Evolutionary conservation across 2,797 vertebrate species (phyloP).

Genomic region (Diglossa cyanea): DNA sequence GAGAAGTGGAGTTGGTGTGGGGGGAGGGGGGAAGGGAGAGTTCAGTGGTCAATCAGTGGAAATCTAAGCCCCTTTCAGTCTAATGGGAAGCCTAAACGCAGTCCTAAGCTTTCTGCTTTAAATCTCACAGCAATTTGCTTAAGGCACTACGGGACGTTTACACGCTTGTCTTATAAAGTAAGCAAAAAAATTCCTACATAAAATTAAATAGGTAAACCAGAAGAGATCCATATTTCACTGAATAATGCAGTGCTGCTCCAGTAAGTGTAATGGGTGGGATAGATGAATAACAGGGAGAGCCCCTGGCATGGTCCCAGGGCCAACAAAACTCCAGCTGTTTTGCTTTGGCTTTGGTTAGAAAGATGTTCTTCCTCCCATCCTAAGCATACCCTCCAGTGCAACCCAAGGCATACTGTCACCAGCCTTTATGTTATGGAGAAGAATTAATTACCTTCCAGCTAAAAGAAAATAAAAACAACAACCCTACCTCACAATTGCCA

Average conservation of each 20-base stretch:
- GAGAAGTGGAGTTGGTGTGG: constrained; percentile 31
- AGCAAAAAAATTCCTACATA: neutral
- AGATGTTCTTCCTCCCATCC: neutral
- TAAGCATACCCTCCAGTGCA: neutral
- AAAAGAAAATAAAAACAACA: neutral
- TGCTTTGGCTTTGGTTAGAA: neutral
- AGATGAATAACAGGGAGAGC: neutral
- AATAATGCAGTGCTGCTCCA: neutral
- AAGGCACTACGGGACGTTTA: neutral
- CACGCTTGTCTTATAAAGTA: neutral
- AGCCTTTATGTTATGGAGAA: neutral
- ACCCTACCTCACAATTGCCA: neutral
- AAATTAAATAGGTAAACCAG: neutral
- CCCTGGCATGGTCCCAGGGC: neutral
- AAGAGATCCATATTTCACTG: neutral
- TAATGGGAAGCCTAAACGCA: constrained; percentile 47
- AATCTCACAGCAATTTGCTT: neutral
- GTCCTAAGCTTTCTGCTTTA: constrained; percentile 1
- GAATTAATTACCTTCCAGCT: neutral
- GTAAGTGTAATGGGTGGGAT: fast-evolving
- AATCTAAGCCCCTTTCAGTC: constrained; percentile 51
- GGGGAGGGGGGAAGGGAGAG: neutral
- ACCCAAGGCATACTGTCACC: neutral
- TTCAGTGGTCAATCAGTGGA: constrained; percentile 61
- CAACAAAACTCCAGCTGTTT: neutral